phyloP scores from a whole-genome alignment of 2,113 vertebrate species.

The Paramormyrops kingsleyae region DNA sequence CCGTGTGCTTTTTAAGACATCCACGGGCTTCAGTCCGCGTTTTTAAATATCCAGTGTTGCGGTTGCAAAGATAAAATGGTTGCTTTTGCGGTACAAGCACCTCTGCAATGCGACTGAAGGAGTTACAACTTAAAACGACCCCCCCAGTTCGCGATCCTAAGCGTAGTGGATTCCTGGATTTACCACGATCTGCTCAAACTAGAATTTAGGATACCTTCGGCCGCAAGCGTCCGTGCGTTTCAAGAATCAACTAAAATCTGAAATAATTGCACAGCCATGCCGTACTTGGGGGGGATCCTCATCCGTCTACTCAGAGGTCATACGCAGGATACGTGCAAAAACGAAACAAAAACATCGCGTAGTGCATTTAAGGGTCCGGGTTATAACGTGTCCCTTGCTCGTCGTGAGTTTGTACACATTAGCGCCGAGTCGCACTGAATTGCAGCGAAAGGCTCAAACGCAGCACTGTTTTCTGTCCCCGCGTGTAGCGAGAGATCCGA shows the following conservation, averaged over 20 bases:
- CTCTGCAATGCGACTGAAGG: constrained; percentile 67
- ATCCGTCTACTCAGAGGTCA: constrained; percentile 50
- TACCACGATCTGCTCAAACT: not conserved
- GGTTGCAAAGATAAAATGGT: constrained; percentile 59
- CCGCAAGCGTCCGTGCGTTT: constrained; percentile 27
- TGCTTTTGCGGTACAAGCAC: constrained; percentile 50
- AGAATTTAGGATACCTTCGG: constrained; percentile 23
- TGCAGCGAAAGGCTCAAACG: constrained; percentile 35
- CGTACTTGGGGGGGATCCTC: constrained; percentile 42
- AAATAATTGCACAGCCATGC: constrained; percentile 36
- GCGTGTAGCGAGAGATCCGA: constrained; percentile 34
- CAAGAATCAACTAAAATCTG: constrained; percentile 27
- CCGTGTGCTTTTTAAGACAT: not conserved
- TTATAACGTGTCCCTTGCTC: not conserved
- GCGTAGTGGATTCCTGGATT: not conserved
- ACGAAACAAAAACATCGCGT: constrained; percentile 20
- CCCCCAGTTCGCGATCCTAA: constrained; percentile 15
- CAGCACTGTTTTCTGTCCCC: constrained; percentile 34
- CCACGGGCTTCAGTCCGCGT: not conserved
- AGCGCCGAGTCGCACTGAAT: constrained; percentile 27
- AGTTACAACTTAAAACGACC: constrained; percentile 22
- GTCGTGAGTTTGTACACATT: constrained; percentile 2
- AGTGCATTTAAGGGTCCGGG: not conserved
- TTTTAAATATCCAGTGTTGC: constrained; percentile 35
- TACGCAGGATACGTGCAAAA: constrained; percentile 29